Base-by-base conservation (phyloP, 1,140 invertebrate species). In the Solenopsis invicta region DNA sequence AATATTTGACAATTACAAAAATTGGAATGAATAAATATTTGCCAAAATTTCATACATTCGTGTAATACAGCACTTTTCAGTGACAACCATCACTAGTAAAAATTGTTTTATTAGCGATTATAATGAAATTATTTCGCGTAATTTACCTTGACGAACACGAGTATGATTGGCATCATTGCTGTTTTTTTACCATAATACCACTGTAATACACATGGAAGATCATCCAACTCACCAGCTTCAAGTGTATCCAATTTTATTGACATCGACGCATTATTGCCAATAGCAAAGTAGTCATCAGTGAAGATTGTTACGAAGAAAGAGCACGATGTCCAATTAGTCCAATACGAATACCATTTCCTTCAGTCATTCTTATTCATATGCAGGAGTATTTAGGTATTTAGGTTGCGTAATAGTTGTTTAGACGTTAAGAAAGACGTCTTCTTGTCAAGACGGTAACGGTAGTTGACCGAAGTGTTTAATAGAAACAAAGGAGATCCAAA, bases 1-100 rank as follows among this genome's bases (percentile, higher is more conserved):
- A 50, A 69, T 24, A 69, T n/a, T 48, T 12, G 18, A 69, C 12
- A 4, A 69, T 50, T 48, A 13, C 41, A 50, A 50, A 69, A 69
- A 48, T 69, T 69, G 13, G 41, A 69, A 24, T 69, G 41, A 69
- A 5, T 69, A 69, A 21, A 67, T 12, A 69, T 69, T 69, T 69
- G 41, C 24, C 41, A 21, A 29, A 69, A 21, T 69, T 50, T 50
- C 4, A 69, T 21, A 50, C 13, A 69, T 69, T 69, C 4, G 13
- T 24, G 41, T 24, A 48, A 69, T 29, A 69, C 12, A 50, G 21
- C 21, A 24, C 18, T 45, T 69, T 24, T 48, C 56, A 4, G 21
- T 50, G 41, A 4, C 12, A 67, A n/a, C 37, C n/a, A 69, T 69
- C 4, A 6, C 9, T 67, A 69, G 41, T 0, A 6, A 69, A 69